Percentiles rank a stretch among this genome's conserved stretches.
Conservation (phyloP, 2,797 vertebrate species). For the Decapterus maruadsi region DNA sequence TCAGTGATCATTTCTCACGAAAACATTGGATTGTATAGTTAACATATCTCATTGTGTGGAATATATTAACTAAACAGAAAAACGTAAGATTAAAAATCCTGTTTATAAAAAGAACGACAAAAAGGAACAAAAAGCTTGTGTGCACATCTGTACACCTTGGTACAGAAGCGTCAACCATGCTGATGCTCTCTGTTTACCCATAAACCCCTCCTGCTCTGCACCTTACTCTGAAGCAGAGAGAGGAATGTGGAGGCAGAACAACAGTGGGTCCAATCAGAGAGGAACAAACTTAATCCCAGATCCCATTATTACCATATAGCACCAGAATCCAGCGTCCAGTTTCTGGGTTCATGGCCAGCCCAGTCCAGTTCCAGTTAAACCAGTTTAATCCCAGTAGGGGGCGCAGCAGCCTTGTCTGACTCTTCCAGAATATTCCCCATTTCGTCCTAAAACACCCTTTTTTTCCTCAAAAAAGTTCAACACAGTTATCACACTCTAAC, state of each 20-base stretch:
- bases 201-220: slow-evolving; percentile 33
- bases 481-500: slow-evolving; percentile 2
- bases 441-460: slow-evolving; percentile 36
- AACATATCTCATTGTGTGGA: slow-evolving; percentile 43
- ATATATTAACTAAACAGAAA: slow-evolving; percentile 53
- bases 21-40: slow-evolving; percentile 33
- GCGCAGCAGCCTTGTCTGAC: slow-evolving; percentile 68
- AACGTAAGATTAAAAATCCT: slow-evolving; percentile 28
- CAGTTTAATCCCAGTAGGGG: slow-evolving; percentile 82
- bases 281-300: slow-evolving; percentile 29
- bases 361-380: slow-evolving; percentile 76
- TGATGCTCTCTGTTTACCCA: slow-evolving; percentile 52
- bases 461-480: slow-evolving; percentile 5
- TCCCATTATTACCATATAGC: slow-evolving; percentile 25
- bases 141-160: slow-evolving; percentile 40
- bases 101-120: slow-evolving; percentile 2
- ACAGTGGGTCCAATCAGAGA: slow-evolving; percentile 39
- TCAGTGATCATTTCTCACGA: slow-evolving; percentile 20
- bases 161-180: slow-evolving; percentile 21
- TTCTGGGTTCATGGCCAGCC: slow-evolving; percentile 40
- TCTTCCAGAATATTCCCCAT: slow-evolving; percentile 36
- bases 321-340: slow-evolving; percentile 42
- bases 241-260: slow-evolving; percentile 17
- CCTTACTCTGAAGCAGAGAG: slow-evolving; percentile 10
- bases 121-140: slow-evolving; percentile 33